Percentiles rank a stretch among this genome's conserved stretches.
phyloP scores from a whole-genome alignment of 2,888 invertebrate species.

The Dendrolimus pini region DNA sequence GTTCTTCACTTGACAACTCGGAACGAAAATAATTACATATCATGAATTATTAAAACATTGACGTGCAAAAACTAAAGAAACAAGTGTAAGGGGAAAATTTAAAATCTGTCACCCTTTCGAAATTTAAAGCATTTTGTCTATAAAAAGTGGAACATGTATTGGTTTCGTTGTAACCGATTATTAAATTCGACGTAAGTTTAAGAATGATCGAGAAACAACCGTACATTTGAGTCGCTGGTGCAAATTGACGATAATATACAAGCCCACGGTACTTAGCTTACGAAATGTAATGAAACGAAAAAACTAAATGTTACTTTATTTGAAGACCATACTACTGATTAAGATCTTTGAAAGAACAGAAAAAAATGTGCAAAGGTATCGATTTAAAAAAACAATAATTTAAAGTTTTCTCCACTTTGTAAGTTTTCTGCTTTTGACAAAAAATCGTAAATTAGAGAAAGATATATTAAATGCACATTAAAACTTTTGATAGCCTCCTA shows the following conservation, averaged over 20 bases:
- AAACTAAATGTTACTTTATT: too few species aligned
- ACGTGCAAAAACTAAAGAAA: constrained; percentile 42
- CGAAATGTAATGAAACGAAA: too few species aligned
- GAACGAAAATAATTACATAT: constrained; percentile 64
- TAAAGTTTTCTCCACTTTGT: too few species aligned
- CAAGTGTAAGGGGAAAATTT: constrained; percentile 74
- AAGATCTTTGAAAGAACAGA: too few species aligned
- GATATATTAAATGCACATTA: too few species aligned
- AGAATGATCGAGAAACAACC: constrained; percentile 34
- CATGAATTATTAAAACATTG: constrained; percentile 70
- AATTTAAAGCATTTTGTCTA: constrained; percentile 60
- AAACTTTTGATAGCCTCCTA: too few species aligned
- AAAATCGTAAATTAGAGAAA: too few species aligned
- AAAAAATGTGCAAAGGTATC: too few species aligned
- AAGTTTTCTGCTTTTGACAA: too few species aligned
- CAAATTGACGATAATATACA: constrained; percentile 40
- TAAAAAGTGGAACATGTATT: constrained; percentile 53
- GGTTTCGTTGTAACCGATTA: constrained; percentile 64
- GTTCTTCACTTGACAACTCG: constrained; percentile 42
- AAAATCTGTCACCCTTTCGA: constrained; percentile 71
- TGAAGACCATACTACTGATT: too few species aligned
- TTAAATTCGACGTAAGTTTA: constrained; percentile 45
- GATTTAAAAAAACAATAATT: too few species aligned
- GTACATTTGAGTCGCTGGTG: constrained; percentile 44
- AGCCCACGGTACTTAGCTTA: too few species aligned